A percentile compares a stretch with the other conserved stretches of the same genome.
These are phyloP conservation scores for Marmota flaviventris DNA, from an alignment of 2,113 vertebrate species.

Conservation along the genomic window DNA sequence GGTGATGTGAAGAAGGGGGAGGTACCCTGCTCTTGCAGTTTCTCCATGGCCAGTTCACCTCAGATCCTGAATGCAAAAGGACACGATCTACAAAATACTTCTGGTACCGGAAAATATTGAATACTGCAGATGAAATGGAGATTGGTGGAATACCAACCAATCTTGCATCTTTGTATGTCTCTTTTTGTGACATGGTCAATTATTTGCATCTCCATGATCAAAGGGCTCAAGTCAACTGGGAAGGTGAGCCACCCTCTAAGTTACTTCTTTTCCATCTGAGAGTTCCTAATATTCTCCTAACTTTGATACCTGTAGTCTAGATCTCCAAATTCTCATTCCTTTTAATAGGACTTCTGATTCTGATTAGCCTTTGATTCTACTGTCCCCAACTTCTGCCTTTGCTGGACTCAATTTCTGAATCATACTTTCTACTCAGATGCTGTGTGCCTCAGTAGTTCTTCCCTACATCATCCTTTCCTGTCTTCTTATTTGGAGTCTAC, in stretches of 20 bases:
- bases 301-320: not conserved
- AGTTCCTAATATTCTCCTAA: not conserved
- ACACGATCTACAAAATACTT: conserved; percentile 90
- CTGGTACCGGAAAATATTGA: conserved; percentile 92
- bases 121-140: conserved; percentile 89
- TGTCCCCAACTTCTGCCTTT: not conserved
- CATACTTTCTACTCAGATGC: conserved; percentile 35
- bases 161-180: conserved; percentile 86
- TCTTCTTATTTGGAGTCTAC: conserved; percentile 89
- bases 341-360: not conserved
- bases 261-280: not conserved
- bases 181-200: conserved; percentile 90
- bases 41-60: conserved; percentile 31
- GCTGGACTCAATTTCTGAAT: not conserved
- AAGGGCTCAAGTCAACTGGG: conserved; percentile 91
- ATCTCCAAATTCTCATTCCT: not conserved
- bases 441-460: conserved; percentile 80
- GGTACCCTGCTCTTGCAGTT: not conserved
- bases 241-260: conserved; percentile 87
- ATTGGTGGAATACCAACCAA: conserved; percentile 88
- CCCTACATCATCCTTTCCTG: conserved; percentile 91
- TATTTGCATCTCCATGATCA: conserved; percentile 91
- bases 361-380: not conserved
- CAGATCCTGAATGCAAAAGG: conserved; percentile 85
- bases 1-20: not conserved